These are phyloP conservation scores for Pseudois nayaur DNA, from an alignment of 2,113 vertebrate species.

Conservation along the genomic window DNA sequence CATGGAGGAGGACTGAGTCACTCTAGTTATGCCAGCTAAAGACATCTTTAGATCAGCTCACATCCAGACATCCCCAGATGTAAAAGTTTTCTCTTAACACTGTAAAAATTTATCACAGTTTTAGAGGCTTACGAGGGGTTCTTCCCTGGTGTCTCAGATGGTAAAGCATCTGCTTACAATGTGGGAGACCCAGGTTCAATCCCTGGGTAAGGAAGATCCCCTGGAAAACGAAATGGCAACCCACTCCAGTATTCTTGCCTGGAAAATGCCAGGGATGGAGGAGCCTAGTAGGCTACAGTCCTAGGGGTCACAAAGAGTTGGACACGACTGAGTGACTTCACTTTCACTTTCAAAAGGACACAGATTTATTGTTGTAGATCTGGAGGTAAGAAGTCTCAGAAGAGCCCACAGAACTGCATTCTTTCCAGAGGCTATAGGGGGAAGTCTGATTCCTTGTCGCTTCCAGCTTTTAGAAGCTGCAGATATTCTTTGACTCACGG, in stretches of 20 bases:
- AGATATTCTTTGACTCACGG: neutral
- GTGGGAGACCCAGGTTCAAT: fast-evolving
- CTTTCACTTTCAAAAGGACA: neutral
- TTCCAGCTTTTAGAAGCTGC: neutral
- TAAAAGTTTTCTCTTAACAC: neutral
- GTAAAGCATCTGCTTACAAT: neutral
- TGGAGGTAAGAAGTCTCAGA: neutral
- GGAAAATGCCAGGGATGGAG: neutral
- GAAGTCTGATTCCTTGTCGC: neutral
- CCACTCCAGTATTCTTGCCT: neutral
- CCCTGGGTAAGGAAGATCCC: neutral
- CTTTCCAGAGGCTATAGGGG: neutral
- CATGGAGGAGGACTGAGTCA: neutral
- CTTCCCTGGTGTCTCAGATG: neutral
- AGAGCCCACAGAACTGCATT: neutral
- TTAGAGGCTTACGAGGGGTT: neutral
- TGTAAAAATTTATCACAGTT: neutral
- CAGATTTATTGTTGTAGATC: neutral
- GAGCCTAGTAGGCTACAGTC: neutral
- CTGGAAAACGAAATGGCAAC: neutral
- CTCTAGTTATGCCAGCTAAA: neutral
- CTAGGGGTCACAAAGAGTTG: fast-evolving
- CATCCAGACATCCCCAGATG: neutral
- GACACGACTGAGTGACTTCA: neutral
- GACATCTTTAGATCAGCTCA: neutral